Evolutionary conservation across 2,113 vertebrate species (phyloP), one percentile per base, ranked within the genome.

Genomic region (Acanthochromis polyacanthus): DNA sequence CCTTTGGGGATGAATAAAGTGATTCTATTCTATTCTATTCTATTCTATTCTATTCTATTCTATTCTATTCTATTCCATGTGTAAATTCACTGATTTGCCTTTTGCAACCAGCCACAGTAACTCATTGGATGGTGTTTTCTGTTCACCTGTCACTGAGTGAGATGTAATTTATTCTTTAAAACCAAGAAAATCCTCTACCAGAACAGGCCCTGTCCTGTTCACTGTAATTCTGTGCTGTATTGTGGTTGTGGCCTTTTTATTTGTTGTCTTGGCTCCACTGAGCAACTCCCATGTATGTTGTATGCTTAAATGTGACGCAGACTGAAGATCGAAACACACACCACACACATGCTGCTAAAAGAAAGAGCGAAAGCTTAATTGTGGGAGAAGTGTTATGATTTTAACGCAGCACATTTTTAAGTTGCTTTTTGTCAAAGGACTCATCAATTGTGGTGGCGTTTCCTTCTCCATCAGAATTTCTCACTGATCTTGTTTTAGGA

Each of bases 381-480:
- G 64, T 60, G 70, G 43, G 60, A 46, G 50, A 60, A 16, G 51
- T 70, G 40, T 69, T 73, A 23, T 75, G 78, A 88, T 87, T 89
- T 88, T 38, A 86, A 75, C 19, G 17, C 71, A 67, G 78, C n/a
- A 25, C 65, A 76, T 81, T 84, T 78, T 81, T 58, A 78, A 67
- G 40, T 76, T 73, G 51, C 10, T 11, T 59, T 73, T 78, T 64
- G 74, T 86, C 58, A 76, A 78, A 80, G 60, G 74, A 63, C 46
- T 71, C 87, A 84, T 88, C 63, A 91, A 61, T 87, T 91, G 89
- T 78, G 88, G 79, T 82, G 69, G 63, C 66, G 66, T 88, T 67
- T 85, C 67, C 78, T 43, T 60, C 25, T 73, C 74, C 69, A 56
- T 69, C 51, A 72, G 59, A 50, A 20, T 68, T 87, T 87, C 46